These are phyloP conservation scores for Diuraphis noxia DNA, from an alignment of 1,140 invertebrate genomes.

Conservation along the genomic window DNA sequence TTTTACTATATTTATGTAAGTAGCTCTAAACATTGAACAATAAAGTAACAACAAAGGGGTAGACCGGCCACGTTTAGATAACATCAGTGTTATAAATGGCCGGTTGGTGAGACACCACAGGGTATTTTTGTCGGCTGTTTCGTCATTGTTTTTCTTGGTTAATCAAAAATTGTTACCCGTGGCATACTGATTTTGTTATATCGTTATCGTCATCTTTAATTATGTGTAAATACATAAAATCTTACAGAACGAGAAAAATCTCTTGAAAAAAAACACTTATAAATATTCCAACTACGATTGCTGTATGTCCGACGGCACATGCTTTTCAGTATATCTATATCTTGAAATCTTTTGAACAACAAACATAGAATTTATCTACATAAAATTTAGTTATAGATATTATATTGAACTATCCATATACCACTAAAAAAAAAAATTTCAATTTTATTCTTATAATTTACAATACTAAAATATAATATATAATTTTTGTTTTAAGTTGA, in stretches of 20 bases:
- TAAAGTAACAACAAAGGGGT: conserved; percentile 3
- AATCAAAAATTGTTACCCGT: background rate
- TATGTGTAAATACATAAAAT: conserved; percentile 10
- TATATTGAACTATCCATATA: background rate
- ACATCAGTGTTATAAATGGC: conserved; percentile 46
- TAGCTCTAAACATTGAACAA: background rate
- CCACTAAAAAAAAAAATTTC: too few relatives aligned
- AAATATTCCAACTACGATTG: background rate
- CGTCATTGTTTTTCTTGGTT: background rate
- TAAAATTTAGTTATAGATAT: background rate
- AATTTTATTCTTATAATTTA: background rate
- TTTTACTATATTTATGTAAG: conserved; percentile 32
- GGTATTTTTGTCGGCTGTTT: conserved; percentile 36
- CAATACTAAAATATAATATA: too few relatives aligned
- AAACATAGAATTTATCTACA: background rate
- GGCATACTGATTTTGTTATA: conserved; percentile 29
- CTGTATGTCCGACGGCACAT: too few relatives aligned
- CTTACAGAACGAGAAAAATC: background rate
- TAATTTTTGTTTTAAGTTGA: too few relatives aligned
- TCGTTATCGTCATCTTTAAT: conserved; percentile 14
- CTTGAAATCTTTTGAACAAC: background rate
- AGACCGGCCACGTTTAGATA: background rate
- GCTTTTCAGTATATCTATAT: background rate
- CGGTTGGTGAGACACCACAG: conserved; percentile 9
- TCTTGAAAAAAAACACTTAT: background rate